Evolutionary conservation across 1,140 invertebrate genomes (phyloP).

Genomic region (Temnothorax nylanderi): DNA sequence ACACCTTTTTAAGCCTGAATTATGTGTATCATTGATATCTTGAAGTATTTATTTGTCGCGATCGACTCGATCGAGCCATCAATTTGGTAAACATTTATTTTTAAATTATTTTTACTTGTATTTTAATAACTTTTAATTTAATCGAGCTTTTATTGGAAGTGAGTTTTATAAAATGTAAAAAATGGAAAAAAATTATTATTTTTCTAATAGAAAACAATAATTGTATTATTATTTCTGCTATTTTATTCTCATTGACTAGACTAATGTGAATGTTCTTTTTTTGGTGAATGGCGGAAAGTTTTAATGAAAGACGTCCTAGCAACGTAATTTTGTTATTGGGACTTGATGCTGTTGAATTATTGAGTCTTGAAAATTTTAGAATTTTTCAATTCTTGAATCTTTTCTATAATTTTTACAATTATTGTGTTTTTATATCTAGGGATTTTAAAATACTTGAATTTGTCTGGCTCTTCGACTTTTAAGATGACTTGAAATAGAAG

Average conservation of each 20-base stretch:
- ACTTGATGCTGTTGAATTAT: not conserved
- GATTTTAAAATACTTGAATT: not conserved
- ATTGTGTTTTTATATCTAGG: too few species aligned
- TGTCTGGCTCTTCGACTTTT: not conserved
- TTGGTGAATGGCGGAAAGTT: not conserved
- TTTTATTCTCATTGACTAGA: not conserved
- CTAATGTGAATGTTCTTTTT: not conserved
- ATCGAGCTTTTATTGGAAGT: not conserved
- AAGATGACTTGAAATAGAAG: not conserved
- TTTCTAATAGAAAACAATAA: too few species aligned
- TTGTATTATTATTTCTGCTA: not conserved
- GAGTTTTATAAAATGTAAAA: not conserved
- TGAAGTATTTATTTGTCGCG: not conserved
- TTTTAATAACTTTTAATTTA: not conserved
- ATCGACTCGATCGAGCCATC: not conserved
- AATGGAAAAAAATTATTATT: not conserved
- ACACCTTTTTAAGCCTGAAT: not conserved
- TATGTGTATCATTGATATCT: not conserved
- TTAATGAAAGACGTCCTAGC: not conserved
- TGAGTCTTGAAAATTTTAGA: not conserved
- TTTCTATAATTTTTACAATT: not conserved
- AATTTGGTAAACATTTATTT: not conserved
- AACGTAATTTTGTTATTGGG: not conserved
- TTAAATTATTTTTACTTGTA: not conserved
- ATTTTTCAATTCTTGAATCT: not conserved